Conservation (phyloP, 2,888 invertebrate genomes). For the Acrobasis suavella region DNA sequence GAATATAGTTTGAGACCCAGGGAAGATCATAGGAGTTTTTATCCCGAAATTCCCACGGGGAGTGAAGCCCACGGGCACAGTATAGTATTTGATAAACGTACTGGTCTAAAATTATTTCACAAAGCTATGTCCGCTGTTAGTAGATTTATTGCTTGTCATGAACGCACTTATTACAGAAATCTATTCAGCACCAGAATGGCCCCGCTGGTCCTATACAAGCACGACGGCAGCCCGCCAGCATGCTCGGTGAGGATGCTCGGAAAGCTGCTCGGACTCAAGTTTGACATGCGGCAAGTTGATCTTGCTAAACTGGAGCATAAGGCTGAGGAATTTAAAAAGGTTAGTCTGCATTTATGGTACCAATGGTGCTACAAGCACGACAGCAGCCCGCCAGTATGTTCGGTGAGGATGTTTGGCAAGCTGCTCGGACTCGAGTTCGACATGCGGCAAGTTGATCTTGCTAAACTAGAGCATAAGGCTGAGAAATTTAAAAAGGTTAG, state of each 20-base stretch:
- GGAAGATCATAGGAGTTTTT: too few species aligned
- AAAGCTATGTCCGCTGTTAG: too few species aligned
- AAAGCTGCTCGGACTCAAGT: slow-evolving; percentile 44
- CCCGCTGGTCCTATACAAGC: slow-evolving; percentile 37
- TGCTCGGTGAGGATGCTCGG: slow-evolving; percentile 47
- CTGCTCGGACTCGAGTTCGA: slow-evolving; percentile 45
- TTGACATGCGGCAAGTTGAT: slow-evolving; percentile 38
- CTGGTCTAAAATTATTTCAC: too few species aligned
- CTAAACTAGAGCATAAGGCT: slow-evolving; percentile 38
- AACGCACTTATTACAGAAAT: neutral
- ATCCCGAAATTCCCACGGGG: too few species aligned
- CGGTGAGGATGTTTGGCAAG: slow-evolving; percentile 48
- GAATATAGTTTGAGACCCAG: too few species aligned
- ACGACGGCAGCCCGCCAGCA: slow-evolving; percentile 49
- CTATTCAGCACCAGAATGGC: slow-evolving; percentile 15
- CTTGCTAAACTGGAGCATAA: slow-evolving; percentile 39
- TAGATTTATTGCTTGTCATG: too few species aligned
- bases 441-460: slow-evolving; percentile 35
- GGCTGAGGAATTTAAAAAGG: slow-evolving; percentile 39
- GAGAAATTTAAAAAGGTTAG: slow-evolving; percentile 40
- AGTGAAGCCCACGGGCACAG: too few species aligned
- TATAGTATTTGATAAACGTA: too few species aligned
- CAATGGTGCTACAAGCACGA: slow-evolving; percentile 19
- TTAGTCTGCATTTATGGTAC: slow-evolving; percentile 22
- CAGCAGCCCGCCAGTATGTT: slow-evolving; percentile 50